phyloP scores from a whole-genome alignment of 2,113 vertebrate genomes.

The Sisor rabdophorus region DNA sequence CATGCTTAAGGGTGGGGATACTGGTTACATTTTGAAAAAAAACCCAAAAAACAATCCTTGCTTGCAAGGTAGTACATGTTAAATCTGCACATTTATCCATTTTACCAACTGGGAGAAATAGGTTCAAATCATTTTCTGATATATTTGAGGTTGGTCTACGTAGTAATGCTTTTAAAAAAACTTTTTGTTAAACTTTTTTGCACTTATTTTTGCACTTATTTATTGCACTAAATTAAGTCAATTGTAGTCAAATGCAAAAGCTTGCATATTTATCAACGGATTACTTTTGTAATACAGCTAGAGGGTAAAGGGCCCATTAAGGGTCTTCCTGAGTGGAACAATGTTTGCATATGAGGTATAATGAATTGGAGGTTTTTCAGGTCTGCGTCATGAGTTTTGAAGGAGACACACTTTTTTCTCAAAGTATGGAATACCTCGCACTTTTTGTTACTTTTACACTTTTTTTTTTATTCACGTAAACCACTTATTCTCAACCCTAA shows the following conservation, averaged over 20 bases:
- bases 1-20: slow-evolving; percentile 6
- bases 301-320: slow-evolving; percentile 46
- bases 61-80: slow-evolving; percentile 5
- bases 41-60: slow-evolving; percentile 16
- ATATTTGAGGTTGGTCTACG: too few species aligned
- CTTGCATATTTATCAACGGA: slow-evolving; percentile 47
- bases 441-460: neutral
- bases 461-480: slow-evolving; percentile 7
- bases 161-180: too few species aligned
- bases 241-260: too few species aligned
- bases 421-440: neutral
- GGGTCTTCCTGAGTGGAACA: neutral
- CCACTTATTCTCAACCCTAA: neutral
- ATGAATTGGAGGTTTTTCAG: neutral
- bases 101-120: neutral
- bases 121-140: neutral
- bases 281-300: slow-evolving; percentile 46
- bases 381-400: neutral
- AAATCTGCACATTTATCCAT: neutral
- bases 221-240: slow-evolving; percentile 6
- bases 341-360: neutral
- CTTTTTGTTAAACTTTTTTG: too few species aligned
- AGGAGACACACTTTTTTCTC: neutral
- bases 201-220: too few species aligned
- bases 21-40: slow-evolving; percentile 19